Evolutionary conservation across 2,113 vertebrate species (phyloP), one percentile per base, ranked within the genome.

Genomic region (Nothobranchius kuhntae): DNA sequence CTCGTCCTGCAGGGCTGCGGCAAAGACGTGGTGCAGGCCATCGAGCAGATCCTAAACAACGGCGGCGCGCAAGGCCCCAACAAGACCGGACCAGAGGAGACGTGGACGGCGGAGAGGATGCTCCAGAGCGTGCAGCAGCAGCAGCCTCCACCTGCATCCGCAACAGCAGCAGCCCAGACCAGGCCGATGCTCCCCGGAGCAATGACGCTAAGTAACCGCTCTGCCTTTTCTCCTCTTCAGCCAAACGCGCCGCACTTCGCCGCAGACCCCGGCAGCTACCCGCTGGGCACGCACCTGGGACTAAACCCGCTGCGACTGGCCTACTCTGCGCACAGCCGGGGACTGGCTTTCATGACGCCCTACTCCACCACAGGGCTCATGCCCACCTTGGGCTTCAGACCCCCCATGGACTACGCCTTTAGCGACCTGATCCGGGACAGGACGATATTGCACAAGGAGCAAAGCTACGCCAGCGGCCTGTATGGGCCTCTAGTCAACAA

Each of bases 41-140:
- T 99, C 81, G 98, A 99, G 93, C 98, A 99, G 91, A 96, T 99
- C 86, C 95, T 99, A 73, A 98, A 98, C 93, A 96, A 98, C 92
- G 83, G 91, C 78, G 93, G 89, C 24, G 92, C 87, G 45, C 77
- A 94, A 75, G 68, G 82, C 71, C 1, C 86, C 71, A 70, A 38
- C 81, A 90, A 89, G 67, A 13, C 78, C 75, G 82, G 75, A 4
- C 13, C 88, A 1, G 95, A 96, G 1, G 95, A 97, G 75, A 63
- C 92, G 17, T 97, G 95, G 95, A 90, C 93, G 47, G 94, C 95
- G 4, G 96, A 98, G 12, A 89, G 94, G 53, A 78, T 93, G 56
- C 90, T 95, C 53, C 95, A 92, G 1, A 92, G 88, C 52, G 91
- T 92, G 1, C 38, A 40, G 21, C 93, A 90, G 65, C 92, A 90